These are phyloP conservation scores for Lordiphosa fenestrarum DNA, from an alignment of 2,888 invertebrate genomes.

Conservation along the genomic window DNA sequence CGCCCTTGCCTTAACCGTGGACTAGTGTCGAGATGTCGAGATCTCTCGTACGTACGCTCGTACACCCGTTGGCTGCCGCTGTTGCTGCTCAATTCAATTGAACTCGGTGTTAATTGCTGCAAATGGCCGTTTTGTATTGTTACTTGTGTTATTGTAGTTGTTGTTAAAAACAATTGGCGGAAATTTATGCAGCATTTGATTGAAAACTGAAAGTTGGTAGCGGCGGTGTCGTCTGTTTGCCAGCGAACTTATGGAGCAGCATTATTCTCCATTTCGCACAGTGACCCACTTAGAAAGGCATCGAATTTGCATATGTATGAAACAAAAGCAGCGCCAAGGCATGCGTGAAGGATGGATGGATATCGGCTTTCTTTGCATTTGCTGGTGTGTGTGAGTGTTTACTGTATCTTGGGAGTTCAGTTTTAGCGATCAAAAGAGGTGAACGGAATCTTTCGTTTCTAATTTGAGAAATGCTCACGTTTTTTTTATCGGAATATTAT, in stretches of 20 bases:
- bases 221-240: background rate
- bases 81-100: constrained; percentile 53
- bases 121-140: constrained; percentile 34
- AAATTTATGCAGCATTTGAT: constrained; percentile 50
- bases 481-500: no score
- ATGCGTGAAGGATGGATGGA: no score
- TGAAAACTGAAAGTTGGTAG: constrained; percentile 41
- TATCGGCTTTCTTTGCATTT: no score
- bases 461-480: no score
- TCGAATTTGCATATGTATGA: no score
- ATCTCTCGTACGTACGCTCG: no score
- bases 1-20: constrained; percentile 6
- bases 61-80: background rate
- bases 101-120: constrained; percentile 62
- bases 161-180: constrained; percentile 47
- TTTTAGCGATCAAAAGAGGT: no score
- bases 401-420: no score
- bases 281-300: constrained; percentile 17
- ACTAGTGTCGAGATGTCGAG: background rate
- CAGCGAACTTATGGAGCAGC: background rate
- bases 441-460: no score
- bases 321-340: no score
- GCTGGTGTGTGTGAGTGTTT: no score
- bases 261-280: constrained; percentile 13
- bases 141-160: constrained; percentile 12